A percentile compares a stretch with the other conserved stretches of the same genome.
These are phyloP conservation scores for Agrypnia vestita DNA, from an alignment of 1,140 invertebrate species.

Conservation along the genomic window DNA sequence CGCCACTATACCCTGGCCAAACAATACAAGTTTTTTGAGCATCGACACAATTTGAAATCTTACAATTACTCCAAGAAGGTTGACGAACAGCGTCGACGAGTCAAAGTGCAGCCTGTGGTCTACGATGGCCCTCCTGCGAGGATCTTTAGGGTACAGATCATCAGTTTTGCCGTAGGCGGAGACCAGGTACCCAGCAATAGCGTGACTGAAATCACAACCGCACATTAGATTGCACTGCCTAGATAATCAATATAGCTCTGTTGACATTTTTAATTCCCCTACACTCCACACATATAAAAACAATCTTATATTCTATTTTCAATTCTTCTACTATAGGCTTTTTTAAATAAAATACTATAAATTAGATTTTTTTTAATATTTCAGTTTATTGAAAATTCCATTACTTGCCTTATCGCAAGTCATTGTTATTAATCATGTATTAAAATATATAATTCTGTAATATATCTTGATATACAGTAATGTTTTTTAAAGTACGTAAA, in stretches of 20 bases:
- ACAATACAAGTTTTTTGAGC: too few species aligned
- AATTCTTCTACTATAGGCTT: too few species aligned
- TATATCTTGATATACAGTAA: too few species aligned
- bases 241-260: background rate
- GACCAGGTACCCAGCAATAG: conserved; percentile 75
- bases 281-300: background rate
- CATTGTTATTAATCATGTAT: too few species aligned
- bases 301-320: too few species aligned
- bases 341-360: too few species aligned
- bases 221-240: background rate
- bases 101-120: conserved; percentile 76
- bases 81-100: conserved; percentile 70
- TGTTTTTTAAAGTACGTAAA: too few species aligned
- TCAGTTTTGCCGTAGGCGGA: conserved; percentile 73
- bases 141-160: conserved; percentile 73
- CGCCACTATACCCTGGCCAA: too few species aligned
- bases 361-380: too few species aligned
- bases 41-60: background rate
- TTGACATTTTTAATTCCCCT: background rate
- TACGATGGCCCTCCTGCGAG: conserved; percentile 71
- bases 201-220: conserved; percentile 69
- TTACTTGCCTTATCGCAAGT: too few species aligned
- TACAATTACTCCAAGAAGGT: conserved; percentile 63
- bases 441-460: too few species aligned
- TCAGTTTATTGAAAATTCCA: too few species aligned